phyloP scores from a whole-genome alignment of 2,113 vertebrate genomes.

The Felis chaus region DNA sequence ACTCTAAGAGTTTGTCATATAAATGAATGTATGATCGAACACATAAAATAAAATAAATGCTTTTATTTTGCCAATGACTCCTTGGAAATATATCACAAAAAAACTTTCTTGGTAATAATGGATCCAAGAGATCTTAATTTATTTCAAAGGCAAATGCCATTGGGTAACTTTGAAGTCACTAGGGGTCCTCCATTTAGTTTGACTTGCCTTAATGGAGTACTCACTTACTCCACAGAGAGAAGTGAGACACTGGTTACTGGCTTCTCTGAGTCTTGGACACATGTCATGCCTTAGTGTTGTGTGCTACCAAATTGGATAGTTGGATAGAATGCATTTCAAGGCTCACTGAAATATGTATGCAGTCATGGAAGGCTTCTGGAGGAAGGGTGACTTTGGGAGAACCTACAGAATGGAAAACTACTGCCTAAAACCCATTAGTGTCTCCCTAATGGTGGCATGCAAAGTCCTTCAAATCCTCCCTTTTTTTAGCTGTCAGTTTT shows the following conservation, averaged over 20 bases:
- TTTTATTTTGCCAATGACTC: background rate
- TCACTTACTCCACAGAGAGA: background rate
- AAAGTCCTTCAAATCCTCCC: background rate
- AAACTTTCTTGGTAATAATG: background rate
- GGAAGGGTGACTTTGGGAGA: background rate
- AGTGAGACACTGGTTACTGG: background rate
- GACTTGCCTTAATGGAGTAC: background rate
- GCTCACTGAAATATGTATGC: background rate
- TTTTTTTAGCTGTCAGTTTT: background rate
- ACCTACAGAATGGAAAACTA: background rate
- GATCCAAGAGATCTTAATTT: background rate
- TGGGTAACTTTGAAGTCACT: background rate
- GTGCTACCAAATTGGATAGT: background rate
- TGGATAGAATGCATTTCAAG: background rate
- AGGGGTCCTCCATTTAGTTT: background rate
- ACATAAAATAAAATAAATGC: constrained; percentile 5
- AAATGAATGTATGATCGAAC: background rate
- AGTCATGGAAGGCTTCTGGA: background rate
- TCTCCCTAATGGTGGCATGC: background rate
- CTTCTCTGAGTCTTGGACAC: background rate
- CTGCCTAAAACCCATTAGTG: background rate
- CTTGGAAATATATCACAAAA: background rate
- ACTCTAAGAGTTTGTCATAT: background rate
- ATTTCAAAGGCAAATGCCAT: background rate
- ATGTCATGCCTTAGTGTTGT: background rate